Evolutionary conservation across 2,797 vertebrate genomes (phyloP).

Genomic region (Carapus acus): DNA sequence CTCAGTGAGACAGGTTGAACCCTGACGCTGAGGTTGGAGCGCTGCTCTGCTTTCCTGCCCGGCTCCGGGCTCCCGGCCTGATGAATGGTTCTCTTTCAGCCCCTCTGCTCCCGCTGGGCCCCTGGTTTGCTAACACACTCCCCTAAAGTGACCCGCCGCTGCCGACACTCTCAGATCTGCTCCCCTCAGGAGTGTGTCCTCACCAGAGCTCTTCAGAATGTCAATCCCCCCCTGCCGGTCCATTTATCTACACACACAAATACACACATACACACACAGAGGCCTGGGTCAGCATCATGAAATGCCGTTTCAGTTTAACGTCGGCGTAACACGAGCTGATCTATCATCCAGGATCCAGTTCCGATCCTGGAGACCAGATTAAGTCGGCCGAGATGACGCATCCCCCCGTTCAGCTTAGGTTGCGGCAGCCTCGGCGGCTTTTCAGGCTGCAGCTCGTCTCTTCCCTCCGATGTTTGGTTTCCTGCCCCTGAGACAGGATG

Average conservation of each 20-base stretch:
- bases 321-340: too few relatives aligned
- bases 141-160: constrained; percentile 45
- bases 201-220: constrained; percentile 19
- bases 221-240: constrained; percentile 15
- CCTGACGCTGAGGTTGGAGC: constrained; percentile 47
- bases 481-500: constrained; percentile 8
- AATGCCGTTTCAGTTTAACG: too few relatives aligned
- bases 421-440: background rate
- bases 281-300: too few relatives aligned
- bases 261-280: too few relatives aligned
- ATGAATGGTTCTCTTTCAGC: constrained; percentile 71
- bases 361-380: background rate
- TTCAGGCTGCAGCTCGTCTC: background rate
- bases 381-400: background rate
- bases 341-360: too few relatives aligned
- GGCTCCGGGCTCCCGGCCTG: constrained; percentile 39
- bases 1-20: constrained; percentile 38
- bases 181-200: constrained; percentile 20
- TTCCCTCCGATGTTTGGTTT: constrained; percentile 12
- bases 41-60: constrained; percentile 55
- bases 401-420: constrained; percentile 7
- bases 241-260: too few relatives aligned
- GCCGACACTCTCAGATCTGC: constrained; percentile 27
- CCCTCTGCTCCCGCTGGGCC: constrained; percentile 42
- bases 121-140: constrained; percentile 47